Percentiles rank a stretch among this genome's conserved stretches.
Evolutionary conservation across 2,113 vertebrate species (phyloP).

Genomic region (Phylloscopus whistleri): DNA sequence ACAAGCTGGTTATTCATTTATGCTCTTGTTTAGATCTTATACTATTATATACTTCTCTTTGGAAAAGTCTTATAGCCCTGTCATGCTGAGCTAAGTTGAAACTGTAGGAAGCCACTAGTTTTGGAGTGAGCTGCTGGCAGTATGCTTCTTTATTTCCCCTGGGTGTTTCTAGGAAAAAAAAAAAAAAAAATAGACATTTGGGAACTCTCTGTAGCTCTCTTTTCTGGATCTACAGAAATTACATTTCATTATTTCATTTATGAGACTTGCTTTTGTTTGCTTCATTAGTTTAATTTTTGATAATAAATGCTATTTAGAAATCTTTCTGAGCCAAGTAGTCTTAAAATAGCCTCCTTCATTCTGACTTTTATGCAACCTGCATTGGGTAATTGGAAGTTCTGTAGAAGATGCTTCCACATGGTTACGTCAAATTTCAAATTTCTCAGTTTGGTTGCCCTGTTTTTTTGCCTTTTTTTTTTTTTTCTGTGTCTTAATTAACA

Average conservation of each 20-base stretch:
- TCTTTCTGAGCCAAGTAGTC: accelerated
- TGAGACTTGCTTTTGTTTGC: neutral
- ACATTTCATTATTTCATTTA: neutral
- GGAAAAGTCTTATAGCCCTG: neutral
- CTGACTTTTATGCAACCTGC: neutral
- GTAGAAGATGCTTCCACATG: neutral
- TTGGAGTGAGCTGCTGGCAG: neutral
- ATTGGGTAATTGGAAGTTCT: neutral
- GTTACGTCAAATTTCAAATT: neutral
- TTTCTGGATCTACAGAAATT: neutral
- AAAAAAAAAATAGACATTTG: neutral
- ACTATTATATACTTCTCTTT: neutral
- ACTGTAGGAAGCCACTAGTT: neutral
- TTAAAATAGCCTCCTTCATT: neutral
- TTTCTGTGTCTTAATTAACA: neutral
- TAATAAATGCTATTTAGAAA: neutral
- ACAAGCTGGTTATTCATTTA: neutral
- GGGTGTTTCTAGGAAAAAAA: neutral
- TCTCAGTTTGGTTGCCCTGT: neutral
- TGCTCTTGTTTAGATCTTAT: neutral
- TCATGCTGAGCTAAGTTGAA: neutral
- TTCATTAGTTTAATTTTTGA: neutral
- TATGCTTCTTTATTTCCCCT: neutral
- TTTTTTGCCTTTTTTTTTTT: too few species aligned
- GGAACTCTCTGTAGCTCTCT: neutral